A percentile compares a stretch with the other conserved stretches of the same genome.
phyloP scores from a whole-genome alignment of 2,797 vertebrate genomes.

The Oreonectes daqikongensis region DNA sequence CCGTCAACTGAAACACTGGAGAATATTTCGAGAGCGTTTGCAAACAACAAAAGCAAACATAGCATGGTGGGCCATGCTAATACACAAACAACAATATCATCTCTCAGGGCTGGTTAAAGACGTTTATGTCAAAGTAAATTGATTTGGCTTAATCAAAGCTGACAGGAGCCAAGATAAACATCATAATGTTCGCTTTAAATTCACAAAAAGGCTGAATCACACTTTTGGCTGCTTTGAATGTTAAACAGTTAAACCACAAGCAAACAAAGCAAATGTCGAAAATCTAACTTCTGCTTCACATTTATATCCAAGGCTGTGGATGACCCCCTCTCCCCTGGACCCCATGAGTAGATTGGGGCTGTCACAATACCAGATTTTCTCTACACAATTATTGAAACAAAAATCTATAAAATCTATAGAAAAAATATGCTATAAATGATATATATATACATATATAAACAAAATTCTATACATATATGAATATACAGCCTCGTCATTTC shows the following conservation, averaged over 20 bases:
- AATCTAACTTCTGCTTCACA: background rate
- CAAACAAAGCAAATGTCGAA: background rate
- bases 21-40: constrained; percentile 30
- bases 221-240: constrained; percentile 18
- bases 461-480: too few relatives aligned
- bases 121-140: constrained; percentile 16
- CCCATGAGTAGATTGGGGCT: too few relatives aligned
- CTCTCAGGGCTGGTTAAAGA: constrained; percentile 13
- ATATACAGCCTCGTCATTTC: too few relatives aligned
- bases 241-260: constrained; percentile 1
- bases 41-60: constrained; percentile 28
- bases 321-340: too few relatives aligned
- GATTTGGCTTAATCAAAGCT: constrained; percentile 29
- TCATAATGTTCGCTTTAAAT: constrained; percentile 18
- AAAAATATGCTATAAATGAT: too few relatives aligned
- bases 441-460: too few relatives aligned
- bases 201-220: constrained; percentile 9
- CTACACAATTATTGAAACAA: too few relatives aligned
- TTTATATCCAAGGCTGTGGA: background rate
- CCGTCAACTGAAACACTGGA: constrained; percentile 28
- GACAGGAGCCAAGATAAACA: constrained; percentile 24
- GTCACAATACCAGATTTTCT: too few relatives aligned
- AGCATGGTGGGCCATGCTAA: constrained; percentile 16
- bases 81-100: constrained; percentile 28
- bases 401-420: too few relatives aligned